These are phyloP conservation scores for Paelopatides confundens DNA, from an alignment of 53 echinoderm and acorn worm genomes.

Conservation along the genomic window DNA sequence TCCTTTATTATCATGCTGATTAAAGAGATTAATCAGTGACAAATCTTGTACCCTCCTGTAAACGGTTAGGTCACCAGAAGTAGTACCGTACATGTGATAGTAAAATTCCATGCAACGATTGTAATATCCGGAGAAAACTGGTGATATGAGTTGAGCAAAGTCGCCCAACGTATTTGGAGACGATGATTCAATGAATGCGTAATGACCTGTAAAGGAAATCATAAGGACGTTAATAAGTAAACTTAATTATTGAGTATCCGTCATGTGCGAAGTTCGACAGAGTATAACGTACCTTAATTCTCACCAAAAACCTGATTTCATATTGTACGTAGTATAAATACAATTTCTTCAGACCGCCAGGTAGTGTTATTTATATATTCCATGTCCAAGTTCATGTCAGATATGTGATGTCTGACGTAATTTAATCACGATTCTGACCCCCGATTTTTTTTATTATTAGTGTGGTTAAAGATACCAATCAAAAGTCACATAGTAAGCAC, in stretches of 20 bases:
- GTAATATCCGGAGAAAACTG: constrained; percentile 39
- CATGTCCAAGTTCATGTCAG: too few species aligned
- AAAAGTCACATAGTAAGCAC: too few species aligned
- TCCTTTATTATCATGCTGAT: constrained; percentile 45
- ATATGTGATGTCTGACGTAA: too few species aligned
- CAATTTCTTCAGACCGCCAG: too few species aligned
- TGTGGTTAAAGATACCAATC: too few species aligned
- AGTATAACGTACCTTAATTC: too few species aligned
- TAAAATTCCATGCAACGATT: constrained; percentile 67
- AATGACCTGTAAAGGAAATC: constrained; percentile 51
- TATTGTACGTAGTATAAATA: too few species aligned
- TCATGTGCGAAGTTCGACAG: too few species aligned
- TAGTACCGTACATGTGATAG: constrained; percentile 64
- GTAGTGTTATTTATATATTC: too few species aligned
- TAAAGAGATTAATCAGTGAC: background rate
- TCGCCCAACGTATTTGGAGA: constrained; percentile 60
- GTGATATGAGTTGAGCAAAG: constrained; percentile 63
- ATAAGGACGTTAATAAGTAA: background rate
- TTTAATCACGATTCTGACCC: too few species aligned
- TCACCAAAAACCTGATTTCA: too few species aligned
- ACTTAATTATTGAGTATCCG: background rate
- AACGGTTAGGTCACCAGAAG: constrained; percentile 42
- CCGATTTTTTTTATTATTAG: too few species aligned
- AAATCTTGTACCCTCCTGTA: background rate
- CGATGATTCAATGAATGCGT: constrained; percentile 65